Conservation (phyloP, 2,797 vertebrate species). For the Phrynocephalus guinanensis region DNA sequence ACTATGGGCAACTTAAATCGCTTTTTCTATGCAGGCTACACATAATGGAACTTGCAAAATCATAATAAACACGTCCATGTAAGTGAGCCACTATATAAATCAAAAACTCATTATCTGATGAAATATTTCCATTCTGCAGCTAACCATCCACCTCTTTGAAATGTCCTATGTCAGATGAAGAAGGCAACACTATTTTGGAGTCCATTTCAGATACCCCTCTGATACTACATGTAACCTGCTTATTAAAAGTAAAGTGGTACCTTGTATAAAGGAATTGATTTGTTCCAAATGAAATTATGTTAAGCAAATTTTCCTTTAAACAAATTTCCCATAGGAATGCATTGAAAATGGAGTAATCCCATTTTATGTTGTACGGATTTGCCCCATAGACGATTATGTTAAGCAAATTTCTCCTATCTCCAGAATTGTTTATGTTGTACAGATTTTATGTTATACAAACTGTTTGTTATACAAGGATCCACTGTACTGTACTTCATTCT, state of each 20-base stretch:
- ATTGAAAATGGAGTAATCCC: too few species aligned
- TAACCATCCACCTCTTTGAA: background rate
- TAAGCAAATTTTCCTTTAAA: too few species aligned
- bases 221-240: background rate
- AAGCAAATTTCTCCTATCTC: too few species aligned
- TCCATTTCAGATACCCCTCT: background rate
- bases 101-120: background rate
- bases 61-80: constrained; percentile 3
- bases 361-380: too few species aligned
- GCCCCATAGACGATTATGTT: too few species aligned
- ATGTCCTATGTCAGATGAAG: rapidly evolving
- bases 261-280: too few species aligned
- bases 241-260: background rate
- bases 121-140: background rate
- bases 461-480: too few species aligned
- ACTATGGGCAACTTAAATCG: constrained; percentile 51
- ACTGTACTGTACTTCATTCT: background rate
- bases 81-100: background rate
- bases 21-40: constrained; percentile 49
- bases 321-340: too few species aligned
- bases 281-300: too few species aligned
- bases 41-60: constrained; percentile 19
- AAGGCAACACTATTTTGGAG: too few species aligned
- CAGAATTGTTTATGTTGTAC: too few species aligned
- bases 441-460: too few species aligned